Evolutionary conservation across 2,797 vertebrate species (phyloP), one percentile per base, ranked within the genome.

Genomic region (Hemibagrus guttatus): DNA sequence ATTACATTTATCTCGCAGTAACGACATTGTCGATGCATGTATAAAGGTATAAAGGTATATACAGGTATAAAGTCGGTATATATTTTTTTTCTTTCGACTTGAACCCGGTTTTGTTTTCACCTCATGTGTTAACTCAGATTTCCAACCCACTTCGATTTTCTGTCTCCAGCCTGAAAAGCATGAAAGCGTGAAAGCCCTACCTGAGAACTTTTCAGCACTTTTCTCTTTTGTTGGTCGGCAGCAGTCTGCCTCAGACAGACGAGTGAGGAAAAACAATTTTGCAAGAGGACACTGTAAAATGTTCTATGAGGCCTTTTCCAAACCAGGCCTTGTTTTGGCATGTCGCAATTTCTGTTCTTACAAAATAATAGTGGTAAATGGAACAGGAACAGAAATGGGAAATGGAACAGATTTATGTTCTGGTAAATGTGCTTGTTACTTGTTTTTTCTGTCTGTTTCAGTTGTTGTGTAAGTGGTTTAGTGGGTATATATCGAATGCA

Each of bases 271-370:
- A 66, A 74, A 56, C 42, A 52, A 7, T 89, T 85, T 89, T 87
- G 85, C 80, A 89, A 90, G 72, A 89, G 9, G 58, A 78, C 52
- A 46, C 54, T 84, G 42, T 78, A n/a, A 86, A 58, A 31, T 23
- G 35, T 58, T 46, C 66, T 13, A 0, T 23, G 17, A 13, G 5
- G 17, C 31, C 31, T 68, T 78, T 86, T 56, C 64, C 56, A 78
- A 72, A 80, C 83, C 61, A 61, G 74, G 19, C 46, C 26, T 81
- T 49, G 46, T 49, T 81, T 42, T 31, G 19, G 35, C 68, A 68
- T 52, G 46, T 82, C 31, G 63, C 87, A 81, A 6, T 89, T 90
- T 92, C 82, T 84, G 88, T 76, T 92, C 83, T 92, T 91, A 89
- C 89, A 64, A 86, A 87, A 91, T 58, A 66, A 56, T 80, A 23